Evolutionary conservation across 2,797 vertebrate species (phyloP).

Genomic region (Eupleurogrammus muticus): DNA sequence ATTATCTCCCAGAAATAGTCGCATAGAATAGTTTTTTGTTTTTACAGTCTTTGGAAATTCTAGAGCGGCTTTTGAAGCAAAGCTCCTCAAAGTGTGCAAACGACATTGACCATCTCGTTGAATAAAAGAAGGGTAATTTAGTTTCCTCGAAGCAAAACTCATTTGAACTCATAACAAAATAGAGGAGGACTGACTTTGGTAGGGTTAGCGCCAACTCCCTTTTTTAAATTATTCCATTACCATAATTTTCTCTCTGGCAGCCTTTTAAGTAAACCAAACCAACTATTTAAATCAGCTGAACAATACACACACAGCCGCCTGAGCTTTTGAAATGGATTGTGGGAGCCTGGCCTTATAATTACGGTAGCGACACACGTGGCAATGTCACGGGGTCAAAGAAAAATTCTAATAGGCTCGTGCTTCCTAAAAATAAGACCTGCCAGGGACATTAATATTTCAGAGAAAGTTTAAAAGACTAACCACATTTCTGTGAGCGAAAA

Average conservation of each 20-base stretch:
- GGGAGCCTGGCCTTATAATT: constrained; percentile 71
- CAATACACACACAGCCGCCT: constrained; percentile 75
- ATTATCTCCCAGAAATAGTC: constrained; percentile 62
- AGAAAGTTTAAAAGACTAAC: constrained; percentile 58
- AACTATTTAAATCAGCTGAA: constrained; percentile 86
- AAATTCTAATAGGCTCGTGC: constrained; percentile 63
- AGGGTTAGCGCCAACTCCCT: constrained; percentile 72
- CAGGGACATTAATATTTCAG: constrained; percentile 74
- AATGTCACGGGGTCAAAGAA: constrained; percentile 71
- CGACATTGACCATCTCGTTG: constrained; percentile 75
- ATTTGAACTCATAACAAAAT: constrained; percentile 76
- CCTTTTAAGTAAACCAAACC: constrained; percentile 86
- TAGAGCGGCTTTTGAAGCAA: constrained; percentile 54
- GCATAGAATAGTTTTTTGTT: constrained; percentile 66
- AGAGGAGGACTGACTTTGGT: constrained; percentile 70
- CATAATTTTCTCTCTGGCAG: constrained; percentile 83
- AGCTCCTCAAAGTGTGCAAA: constrained; percentile 65
- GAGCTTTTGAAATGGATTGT: constrained; percentile 73
- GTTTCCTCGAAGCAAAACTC: constrained; percentile 78
- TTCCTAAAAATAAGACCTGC: constrained; percentile 70
- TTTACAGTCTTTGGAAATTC: constrained; percentile 63
- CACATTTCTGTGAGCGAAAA: constrained; percentile 47
- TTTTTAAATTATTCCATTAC: constrained; percentile 84
- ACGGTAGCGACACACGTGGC: constrained; percentile 63
- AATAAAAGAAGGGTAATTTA: constrained; percentile 75